Base-by-base conservation (phyloP, 2,797 vertebrate genomes). In the Cossypha niveicapilla region DNA sequence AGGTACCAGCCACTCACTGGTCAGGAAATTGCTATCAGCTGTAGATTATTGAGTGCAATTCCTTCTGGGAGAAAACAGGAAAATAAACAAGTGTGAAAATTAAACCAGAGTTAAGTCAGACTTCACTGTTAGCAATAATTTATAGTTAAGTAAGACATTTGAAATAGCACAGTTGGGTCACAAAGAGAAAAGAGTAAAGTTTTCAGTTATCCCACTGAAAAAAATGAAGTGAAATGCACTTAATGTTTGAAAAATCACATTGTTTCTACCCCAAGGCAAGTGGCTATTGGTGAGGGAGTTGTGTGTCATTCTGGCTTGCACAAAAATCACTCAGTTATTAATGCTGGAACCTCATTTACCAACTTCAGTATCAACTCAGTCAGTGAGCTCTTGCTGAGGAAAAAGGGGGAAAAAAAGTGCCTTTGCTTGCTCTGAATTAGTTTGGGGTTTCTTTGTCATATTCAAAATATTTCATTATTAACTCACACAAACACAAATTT, bases 1-100 rank as follows among this genome's bases (percentile, higher is more conserved):
- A 83, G 74, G 70, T 75, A 93, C 62, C 44, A 86, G 53, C 7
- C 81, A 77, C 88, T 94, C 88, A 74, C 83, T 95, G 90, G 82
- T 84, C 82, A 96, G 90, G 91, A 96, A 96, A 97, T 95, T 93
- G 88, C 82, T 91, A 71, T 84, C 83, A 89, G 25, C 82, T 93
- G 90, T 51, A 84, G 66, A 45, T 54, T 85, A 94, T 77, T 39
- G 92, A 96, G 91, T 96, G 92, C 84, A 91, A 94, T 54, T 71
- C 62, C 34, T 94, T 91, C 91, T 87, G 62, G 60, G 86, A 93
- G 63, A 89, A 82, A 91, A 82, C 2, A 87, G 60, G 65, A 75
- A 76, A 87, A 89, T 77, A 86, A 94, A 82, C 47, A 87, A 81
- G 87, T 57, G 92, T 72, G 72, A 96, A 92, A 96, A 95, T 92